Evolutionary conservation across 2,888 invertebrate genomes (phyloP).

Genomic region (Stegana nigrithorax): DNA sequence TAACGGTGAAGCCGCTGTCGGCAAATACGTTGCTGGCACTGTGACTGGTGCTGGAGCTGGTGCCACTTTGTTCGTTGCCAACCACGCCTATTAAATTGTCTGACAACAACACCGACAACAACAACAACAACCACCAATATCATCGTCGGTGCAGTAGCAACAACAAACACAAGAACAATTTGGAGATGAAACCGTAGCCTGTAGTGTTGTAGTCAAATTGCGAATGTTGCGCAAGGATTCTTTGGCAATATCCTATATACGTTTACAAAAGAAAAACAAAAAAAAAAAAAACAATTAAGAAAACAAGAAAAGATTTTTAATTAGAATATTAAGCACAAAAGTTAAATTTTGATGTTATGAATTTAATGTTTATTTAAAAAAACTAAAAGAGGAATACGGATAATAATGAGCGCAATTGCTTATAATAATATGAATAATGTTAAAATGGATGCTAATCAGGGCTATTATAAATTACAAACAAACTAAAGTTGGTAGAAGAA

Average conservation of each 20-base stretch:
- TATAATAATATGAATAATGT: too few species aligned
- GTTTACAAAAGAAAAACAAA: not conserved
- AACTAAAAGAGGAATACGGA: too few species aligned
- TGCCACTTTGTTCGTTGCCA: constrained; percentile 90
- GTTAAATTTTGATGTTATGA: not conserved
- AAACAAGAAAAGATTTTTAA: constrained; percentile 1
- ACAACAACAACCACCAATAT: constrained; percentile 24
- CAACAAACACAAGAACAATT: constrained; percentile 18
- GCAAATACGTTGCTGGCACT: constrained; percentile 91
- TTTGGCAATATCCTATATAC: too few species aligned
- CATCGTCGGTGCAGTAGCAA: too few species aligned
- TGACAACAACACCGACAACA: constrained; percentile 27
- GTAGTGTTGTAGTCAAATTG: too few species aligned
- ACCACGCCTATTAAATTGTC: constrained; percentile 89
- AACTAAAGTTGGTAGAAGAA: too few species aligned
- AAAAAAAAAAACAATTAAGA: not conserved
- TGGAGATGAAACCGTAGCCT: too few species aligned
- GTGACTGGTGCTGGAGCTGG: constrained; percentile 88
- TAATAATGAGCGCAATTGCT: too few species aligned
- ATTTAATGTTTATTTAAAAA: not conserved
- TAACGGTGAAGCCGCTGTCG: constrained; percentile 90
- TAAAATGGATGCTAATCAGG: too few species aligned
- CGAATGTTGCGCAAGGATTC: too few species aligned
- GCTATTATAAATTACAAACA: constrained; percentile 20
- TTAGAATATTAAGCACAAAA: constrained; percentile 10